Evolutionary conservation across 2,888 invertebrate genomes (phyloP).

Genomic region (Nomada flava): DNA sequence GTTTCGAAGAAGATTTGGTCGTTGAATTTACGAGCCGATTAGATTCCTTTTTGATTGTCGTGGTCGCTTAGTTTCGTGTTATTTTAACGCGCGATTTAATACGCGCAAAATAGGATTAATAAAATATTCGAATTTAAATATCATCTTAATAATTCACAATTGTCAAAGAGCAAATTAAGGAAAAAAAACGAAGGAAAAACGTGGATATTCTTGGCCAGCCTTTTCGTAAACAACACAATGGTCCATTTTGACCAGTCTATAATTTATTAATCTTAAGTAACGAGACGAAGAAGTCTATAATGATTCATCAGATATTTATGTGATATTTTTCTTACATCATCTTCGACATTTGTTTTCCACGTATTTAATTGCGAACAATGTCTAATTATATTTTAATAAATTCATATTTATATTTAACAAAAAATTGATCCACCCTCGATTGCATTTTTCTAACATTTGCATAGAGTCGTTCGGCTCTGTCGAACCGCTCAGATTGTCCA

Average conservation of each 20-base stretch:
- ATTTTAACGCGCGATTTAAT: conserved; percentile 15
- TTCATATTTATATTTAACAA: too few relatives aligned
- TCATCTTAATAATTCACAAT: not conserved
- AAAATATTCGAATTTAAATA: not conserved
- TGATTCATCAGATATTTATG: not conserved
- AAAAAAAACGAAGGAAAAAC: not conserved
- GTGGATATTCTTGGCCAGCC: not conserved
- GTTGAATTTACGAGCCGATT: conserved; percentile 30
- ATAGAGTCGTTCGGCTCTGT: too few relatives aligned
- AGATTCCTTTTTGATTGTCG: not conserved
- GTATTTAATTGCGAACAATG: too few relatives aligned
- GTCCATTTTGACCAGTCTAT: too few relatives aligned
- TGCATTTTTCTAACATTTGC: too few relatives aligned
- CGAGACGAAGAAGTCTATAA: too few relatives aligned
- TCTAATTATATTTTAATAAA: too few relatives aligned
- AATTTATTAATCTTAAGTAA: conserved; percentile 3
- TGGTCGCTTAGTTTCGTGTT: conserved; percentile 2
- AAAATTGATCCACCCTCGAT: too few relatives aligned
- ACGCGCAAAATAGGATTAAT: conserved; percentile 8
- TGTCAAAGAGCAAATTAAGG: not conserved
- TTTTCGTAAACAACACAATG: too few relatives aligned
- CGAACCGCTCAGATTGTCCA: conserved; percentile 13
- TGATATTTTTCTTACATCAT: not conserved
- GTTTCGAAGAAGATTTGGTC: conserved; percentile 20
- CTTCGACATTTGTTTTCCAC: too few relatives aligned